Base-by-base conservation (phyloP, 2,113 vertebrate species). In the Pygoscelis adeliae region DNA sequence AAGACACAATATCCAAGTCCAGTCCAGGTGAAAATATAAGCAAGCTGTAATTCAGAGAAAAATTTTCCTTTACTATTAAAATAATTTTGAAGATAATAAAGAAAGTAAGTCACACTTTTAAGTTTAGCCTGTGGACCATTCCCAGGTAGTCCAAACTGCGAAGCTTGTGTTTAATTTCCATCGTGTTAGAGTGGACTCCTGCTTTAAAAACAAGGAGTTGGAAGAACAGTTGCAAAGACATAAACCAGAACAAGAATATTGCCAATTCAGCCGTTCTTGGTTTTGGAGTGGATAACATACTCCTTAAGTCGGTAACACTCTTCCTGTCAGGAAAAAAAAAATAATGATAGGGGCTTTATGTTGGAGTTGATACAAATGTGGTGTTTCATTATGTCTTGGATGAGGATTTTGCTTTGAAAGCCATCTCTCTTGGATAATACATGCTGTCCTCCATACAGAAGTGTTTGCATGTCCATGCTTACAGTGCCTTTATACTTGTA, bases 291-390 rank as follows among this genome's bases (percentile, higher is more conserved):
- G 91, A 50, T 78, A 56, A 15, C 50, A 65, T 91, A 40, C 84
- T 67, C 76, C 88, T 67, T 50, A 84, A 89, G 83, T 92, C 91
- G 92, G 85, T 96, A 96, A 94, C 93, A 76, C 52, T 82, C 92
- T 61, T 89, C 49, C 63, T 83, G 86, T 94, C 90, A 61, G 32
- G 5, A 21, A 34, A 46, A n/a, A 30, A 42, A 44, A 62, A 26
- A 83, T n/a, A 79, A 38, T 34, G 10, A 8, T 32, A 27, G 34
- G 80, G 61, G 27, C 62, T 62, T 38, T 87, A 47, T 72, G 46
- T 83, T 84, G 38, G 34, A 94, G 93, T 26, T 38, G 38, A 71
- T 95, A 93, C 62, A 95, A 97, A 79, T 53, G 80, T 74, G 84
- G 44, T 87, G 44, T 56, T 89, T 89, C 66, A 69, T 91, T 92